Evolutionary conservation across 2,888 invertebrate genomes (phyloP).

Genomic region (Troides helena): DNA sequence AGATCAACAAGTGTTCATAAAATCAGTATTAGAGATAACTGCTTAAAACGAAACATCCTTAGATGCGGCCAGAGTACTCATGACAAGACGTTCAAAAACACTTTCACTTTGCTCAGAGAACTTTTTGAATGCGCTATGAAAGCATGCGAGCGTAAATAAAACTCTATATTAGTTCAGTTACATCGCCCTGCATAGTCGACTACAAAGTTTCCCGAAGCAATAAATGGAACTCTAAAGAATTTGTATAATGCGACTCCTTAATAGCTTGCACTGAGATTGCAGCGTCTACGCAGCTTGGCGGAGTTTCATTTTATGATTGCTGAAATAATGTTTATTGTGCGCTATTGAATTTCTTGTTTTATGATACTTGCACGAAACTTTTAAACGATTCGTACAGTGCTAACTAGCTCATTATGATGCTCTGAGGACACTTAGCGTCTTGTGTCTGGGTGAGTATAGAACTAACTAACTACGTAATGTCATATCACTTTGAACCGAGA

Average conservation of each 20-base stretch:
- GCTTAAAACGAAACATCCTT: too few species aligned
- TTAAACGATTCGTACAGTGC: not conserved
- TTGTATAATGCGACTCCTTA: slow-evolving; percentile 18
- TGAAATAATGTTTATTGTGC: slow-evolving; percentile 22
- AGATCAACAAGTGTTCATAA: too few species aligned
- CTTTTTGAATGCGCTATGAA: too few species aligned
- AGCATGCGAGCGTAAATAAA: too few species aligned
- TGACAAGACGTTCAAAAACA: too few species aligned
- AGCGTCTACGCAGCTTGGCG: slow-evolving; percentile 10
- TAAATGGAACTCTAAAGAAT: slow-evolving; percentile 17
- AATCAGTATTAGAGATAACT: too few species aligned
- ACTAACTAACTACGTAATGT: too few species aligned
- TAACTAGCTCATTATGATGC: not conserved
- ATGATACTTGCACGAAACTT: slow-evolving; percentile 1
- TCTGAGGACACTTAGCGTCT: not conserved
- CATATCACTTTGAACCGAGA: too few species aligned
- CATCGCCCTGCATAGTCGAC: not conserved
- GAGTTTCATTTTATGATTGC: slow-evolving; percentile 24
- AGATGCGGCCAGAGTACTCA: too few species aligned
- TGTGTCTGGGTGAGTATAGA: too few species aligned
- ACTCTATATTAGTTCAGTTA: slow-evolving; percentile 7
- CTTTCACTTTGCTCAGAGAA: too few species aligned
- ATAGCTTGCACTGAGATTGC: slow-evolving; percentile 19
- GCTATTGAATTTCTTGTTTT: slow-evolving; percentile 21
- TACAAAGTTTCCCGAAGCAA: slow-evolving; percentile 31